Conservation (phyloP, 2,113 vertebrate genomes). For the Bettongia penicillata region DNA sequence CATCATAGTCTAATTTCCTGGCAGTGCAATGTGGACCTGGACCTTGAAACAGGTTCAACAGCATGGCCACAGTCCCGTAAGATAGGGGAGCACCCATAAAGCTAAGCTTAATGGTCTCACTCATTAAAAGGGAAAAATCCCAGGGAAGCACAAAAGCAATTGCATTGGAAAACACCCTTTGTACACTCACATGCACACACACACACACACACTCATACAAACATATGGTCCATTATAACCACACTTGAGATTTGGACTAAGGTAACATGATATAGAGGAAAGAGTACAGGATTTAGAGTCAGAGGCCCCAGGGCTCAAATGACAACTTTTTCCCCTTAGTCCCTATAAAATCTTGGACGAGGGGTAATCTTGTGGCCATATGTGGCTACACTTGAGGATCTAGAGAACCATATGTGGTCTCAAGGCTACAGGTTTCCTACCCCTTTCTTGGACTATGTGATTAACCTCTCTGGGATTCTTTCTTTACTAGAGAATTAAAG, state of each 20-base stretch:
- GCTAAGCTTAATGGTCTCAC: neutral
- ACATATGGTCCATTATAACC: neutral
- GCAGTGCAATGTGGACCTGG: neutral
- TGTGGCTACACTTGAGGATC: too few relatives aligned
- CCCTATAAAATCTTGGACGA: neutral
- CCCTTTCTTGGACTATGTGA: too few relatives aligned
- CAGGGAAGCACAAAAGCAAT: neutral
- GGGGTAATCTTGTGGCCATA: too few relatives aligned
- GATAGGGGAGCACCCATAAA: neutral
- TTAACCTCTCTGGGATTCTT: neutral
- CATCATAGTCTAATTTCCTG: too few relatives aligned
- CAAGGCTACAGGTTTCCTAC: too few relatives aligned
- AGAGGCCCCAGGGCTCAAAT: neutral
- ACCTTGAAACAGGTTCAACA: neutral
- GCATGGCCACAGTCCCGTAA: neutral
- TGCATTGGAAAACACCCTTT: neutral
- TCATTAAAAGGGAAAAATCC: neutral
- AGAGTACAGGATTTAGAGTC: neutral
- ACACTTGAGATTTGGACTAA: neutral
- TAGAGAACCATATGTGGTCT: too few relatives aligned
- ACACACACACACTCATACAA: too few relatives aligned
- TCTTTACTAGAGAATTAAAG: neutral
- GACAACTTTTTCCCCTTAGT: neutral
- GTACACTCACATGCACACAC: too few relatives aligned
- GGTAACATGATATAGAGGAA: neutral